phyloP scores from a whole-genome alignment of 2,888 invertebrate species.

The Stenotaenia linearis region DNA sequence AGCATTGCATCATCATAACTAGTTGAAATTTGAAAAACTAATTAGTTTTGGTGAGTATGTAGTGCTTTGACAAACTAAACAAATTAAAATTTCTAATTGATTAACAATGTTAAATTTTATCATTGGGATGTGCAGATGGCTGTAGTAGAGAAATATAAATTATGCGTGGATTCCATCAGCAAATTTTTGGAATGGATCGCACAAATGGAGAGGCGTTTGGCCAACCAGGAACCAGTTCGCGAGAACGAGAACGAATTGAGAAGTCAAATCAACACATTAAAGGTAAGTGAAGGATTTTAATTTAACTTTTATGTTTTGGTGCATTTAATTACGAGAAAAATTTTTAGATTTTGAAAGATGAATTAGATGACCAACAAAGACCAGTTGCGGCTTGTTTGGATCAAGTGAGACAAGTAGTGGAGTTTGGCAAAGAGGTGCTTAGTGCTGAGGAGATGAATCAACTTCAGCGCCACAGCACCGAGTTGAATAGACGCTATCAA shows the following conservation, averaged over 20 bases:
- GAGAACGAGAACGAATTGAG: constrained; percentile 79
- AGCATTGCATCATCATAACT: no score
- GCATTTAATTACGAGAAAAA: constrained; percentile 26
- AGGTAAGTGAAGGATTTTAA: constrained; percentile 54
- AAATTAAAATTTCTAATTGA: not conserved
- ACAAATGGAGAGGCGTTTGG: constrained; percentile 74
- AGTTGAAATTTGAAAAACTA: no score
- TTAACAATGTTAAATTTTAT: not conserved
- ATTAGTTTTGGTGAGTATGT: not conserved
- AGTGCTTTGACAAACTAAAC: not conserved
- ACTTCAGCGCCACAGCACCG: constrained; percentile 78
- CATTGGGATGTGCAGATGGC: constrained; percentile 64
- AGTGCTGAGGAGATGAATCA: constrained; percentile 85
- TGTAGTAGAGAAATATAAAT: constrained; percentile 86
- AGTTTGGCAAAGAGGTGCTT: constrained; percentile 84
- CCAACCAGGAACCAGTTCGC: constrained; percentile 76
- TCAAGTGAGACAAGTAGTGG: constrained; percentile 80
- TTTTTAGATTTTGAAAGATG: constrained; percentile 75
- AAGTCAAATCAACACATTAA: constrained; percentile 81
- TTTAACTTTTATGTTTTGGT: constrained; percentile 30
- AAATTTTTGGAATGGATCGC: constrained; percentile 82
- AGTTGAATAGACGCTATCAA: constrained; percentile 74
- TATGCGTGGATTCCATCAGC: constrained; percentile 78
- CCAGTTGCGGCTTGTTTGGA: constrained; percentile 79
- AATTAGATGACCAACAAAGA: constrained; percentile 76